These are phyloP conservation scores for Dastarcus helophoroides DNA, from an alignment of 2,888 invertebrate genomes.

Conservation along the genomic window DNA sequence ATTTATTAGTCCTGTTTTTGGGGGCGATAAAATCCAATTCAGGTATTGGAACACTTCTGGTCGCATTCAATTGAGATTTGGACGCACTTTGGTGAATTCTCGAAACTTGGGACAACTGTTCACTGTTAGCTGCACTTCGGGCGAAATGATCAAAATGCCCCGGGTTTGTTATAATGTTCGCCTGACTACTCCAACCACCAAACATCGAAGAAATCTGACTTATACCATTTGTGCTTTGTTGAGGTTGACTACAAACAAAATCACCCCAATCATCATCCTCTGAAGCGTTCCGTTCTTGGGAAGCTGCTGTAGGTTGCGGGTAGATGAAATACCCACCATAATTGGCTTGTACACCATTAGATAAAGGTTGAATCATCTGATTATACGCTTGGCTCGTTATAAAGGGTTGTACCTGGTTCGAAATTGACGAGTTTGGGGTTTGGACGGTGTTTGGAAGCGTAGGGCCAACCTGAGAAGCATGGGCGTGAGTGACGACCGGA, in stretches of 20 bases:
- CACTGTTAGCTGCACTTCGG: conserved; percentile 5
- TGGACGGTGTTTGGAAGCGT: conserved; percentile 4
- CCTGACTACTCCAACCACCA: no score
- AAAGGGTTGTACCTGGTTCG: conserved; percentile 6
- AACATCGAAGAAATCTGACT: no score
- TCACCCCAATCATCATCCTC: conserved; percentile 46
- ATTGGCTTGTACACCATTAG: no score
- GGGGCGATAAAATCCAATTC: conserved; percentile 45
- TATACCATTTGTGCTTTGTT: conserved; percentile 11
- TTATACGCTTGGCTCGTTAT: conserved; percentile 8
- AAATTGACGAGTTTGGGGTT: not conserved
- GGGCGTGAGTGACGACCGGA: conserved; percentile 33
- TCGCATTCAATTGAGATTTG: conserved; percentile 18
- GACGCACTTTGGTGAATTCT: conserved; percentile 10
- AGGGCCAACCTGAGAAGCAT: conserved; percentile 21
- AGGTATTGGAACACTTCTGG: conserved; percentile 42
- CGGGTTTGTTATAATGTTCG: conserved; percentile 32
- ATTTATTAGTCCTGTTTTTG: no score
- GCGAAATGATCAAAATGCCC: conserved; percentile 22
- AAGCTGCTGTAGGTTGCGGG: not conserved
- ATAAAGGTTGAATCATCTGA: no score
- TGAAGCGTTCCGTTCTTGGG: conserved; percentile 4
- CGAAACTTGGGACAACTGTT: not conserved
- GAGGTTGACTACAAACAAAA: conserved; percentile 41
- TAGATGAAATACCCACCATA: no score